These are phyloP conservation scores for Chamaea fasciata DNA, from an alignment of 2,113 vertebrate species.

Conservation along the genomic window DNA sequence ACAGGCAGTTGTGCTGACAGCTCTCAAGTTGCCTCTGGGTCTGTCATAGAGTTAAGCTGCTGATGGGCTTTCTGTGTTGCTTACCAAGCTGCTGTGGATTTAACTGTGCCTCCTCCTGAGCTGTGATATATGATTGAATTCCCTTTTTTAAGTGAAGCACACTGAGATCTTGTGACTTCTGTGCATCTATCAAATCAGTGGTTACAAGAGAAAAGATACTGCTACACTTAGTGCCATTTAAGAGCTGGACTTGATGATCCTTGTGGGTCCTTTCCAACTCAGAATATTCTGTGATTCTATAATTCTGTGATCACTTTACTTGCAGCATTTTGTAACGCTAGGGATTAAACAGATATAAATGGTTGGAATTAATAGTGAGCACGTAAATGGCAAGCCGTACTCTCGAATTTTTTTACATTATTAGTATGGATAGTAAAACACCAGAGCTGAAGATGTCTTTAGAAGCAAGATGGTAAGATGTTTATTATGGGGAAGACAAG, in stretches of 20 bases:
- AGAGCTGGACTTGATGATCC: neutral
- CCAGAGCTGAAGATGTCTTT: neutral
- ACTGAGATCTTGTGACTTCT: neutral
- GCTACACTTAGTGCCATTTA: neutral
- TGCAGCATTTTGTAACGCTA: neutral
- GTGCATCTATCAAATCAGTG: neutral
- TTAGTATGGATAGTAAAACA: neutral
- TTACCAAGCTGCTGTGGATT: neutral
- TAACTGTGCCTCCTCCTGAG: neutral
- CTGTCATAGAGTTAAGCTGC: conserved; percentile 45
- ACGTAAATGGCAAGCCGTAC: neutral
- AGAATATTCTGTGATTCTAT: neutral
- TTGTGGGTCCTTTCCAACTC: neutral
- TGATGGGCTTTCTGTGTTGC: conserved; percentile 23
- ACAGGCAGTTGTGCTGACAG: conserved; percentile 2
- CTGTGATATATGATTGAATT: conserved; percentile 12
- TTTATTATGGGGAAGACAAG: neutral
- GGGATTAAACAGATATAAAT: neutral
- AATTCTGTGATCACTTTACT: neutral
- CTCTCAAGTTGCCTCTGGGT: conserved; percentile 47
- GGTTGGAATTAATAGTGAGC: neutral
- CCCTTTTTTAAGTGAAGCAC: neutral
- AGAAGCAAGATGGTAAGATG: neutral
- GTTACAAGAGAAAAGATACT: neutral
- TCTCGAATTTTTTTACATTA: neutral